Evolutionary conservation across 2,113 vertebrate species (phyloP), one percentile per base, ranked within the genome.

Genomic region (Pogona vitticeps): DNA sequence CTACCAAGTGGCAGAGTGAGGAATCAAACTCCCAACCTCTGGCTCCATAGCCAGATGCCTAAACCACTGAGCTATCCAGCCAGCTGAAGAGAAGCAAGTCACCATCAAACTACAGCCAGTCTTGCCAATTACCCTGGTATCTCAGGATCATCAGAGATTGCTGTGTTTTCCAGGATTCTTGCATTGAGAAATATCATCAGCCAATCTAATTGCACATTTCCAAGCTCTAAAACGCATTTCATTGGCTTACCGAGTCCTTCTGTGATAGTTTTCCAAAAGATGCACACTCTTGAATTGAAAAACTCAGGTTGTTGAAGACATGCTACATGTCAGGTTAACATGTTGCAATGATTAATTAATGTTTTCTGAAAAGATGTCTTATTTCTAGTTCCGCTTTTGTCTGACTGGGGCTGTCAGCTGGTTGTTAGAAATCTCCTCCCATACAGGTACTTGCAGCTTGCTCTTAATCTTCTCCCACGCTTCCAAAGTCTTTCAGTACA

Each of bases 281-380:
- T 61, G 38, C 71, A 73, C 38, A 14, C 0, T 46, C 26, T 83
- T 38, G 68, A 58, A 21, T 75, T 42, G n/a, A 42, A 70, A 40
- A 75, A 63, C 33, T 84, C 26, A 63, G 12, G 36, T 63, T 15
- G 18, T 40, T 23, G 33, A 59, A 73, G 71, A 31, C n/a, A 28
- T 14, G 1, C 36, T 75, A 21, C 36, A 12, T 31, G 28, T 56
- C 38, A n/a, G 76, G 58, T 36, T 40, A 63, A 21, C 36, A 42
- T 63, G 71, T 10, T 63, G n/a, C 36, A 59, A 58, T 38, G 58
- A 65, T 84, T 76, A 84, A 84, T 84, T 84, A 84, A 42, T 76
- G 82, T 56, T 76, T 76, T 84, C 73, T 36, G 40, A 67, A 65
- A 59, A 40, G 56, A 76, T 76, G 28, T 46, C 83, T 76, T 76